These are phyloP conservation scores for Rhodophaea formosa DNA, from an alignment of 2,888 invertebrate genomes.

Conservation along the genomic window DNA sequence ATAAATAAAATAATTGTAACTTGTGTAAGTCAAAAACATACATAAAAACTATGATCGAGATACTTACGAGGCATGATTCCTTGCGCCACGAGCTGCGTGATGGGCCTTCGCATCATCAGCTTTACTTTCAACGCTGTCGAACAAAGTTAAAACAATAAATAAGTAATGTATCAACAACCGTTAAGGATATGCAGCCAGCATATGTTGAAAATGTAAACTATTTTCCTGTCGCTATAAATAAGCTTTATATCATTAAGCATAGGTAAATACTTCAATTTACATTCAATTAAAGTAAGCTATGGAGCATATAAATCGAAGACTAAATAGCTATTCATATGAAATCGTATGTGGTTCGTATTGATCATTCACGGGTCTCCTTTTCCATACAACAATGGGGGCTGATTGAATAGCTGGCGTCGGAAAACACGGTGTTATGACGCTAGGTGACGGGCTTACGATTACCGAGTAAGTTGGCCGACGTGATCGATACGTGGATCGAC, in stretches of 20 bases:
- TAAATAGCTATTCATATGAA: constrained; percentile 23
- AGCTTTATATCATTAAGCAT: neutral
- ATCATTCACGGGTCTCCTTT: constrained; percentile 47
- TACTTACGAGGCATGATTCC: constrained; percentile 99
- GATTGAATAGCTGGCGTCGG: constrained; percentile 53
- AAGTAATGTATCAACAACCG: neutral
- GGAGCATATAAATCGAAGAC: constrained; percentile 19
- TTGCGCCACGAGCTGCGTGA: constrained; percentile 97
- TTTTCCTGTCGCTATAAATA: constrained; percentile 14
- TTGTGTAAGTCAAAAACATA: too few species aligned
- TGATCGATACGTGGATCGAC: constrained; percentile 58
- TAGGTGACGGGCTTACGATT: constrained; percentile 61
- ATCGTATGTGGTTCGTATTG: too few species aligned
- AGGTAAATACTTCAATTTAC: constrained; percentile 14
- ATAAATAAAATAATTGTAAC: too few species aligned
- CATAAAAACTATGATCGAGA: neutral
- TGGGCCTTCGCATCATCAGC: constrained; percentile 95
- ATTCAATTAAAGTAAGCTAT: constrained; percentile 19
- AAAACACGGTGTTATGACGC: constrained; percentile 57
- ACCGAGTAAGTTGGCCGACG: constrained; percentile 43
- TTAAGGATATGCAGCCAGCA: neutral
- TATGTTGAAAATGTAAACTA: neutral
- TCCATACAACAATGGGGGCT: constrained; percentile 57
- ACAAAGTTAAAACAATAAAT: constrained; percentile 39
- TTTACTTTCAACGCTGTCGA: constrained; percentile 97